Conservation (phyloP, 2,888 invertebrate species). For the Sinelater perroti region DNA sequence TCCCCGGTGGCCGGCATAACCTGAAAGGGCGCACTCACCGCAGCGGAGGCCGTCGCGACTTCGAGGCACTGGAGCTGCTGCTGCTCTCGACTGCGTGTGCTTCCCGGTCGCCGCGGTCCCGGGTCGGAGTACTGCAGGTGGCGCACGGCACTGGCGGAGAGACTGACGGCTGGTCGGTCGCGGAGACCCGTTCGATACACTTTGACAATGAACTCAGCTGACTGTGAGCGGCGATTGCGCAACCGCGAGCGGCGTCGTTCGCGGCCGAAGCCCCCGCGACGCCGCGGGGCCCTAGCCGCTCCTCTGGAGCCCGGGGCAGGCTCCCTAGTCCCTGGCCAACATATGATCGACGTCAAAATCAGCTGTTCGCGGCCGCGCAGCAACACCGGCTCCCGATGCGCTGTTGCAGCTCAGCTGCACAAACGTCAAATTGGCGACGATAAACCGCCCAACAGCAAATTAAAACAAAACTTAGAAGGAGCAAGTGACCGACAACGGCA, state of each 20-base stretch:
- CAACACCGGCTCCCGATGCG: background rate
- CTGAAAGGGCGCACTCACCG: constrained; percentile 46
- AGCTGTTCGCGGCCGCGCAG: constrained; percentile 41
- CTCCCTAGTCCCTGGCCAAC: constrained; percentile 34
- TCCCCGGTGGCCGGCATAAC: constrained; percentile 49
- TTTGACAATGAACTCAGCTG: constrained; percentile 59
- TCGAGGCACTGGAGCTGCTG: constrained; percentile 31
- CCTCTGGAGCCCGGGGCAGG: too few relatives aligned
- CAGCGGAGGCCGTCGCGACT: constrained; percentile 19
- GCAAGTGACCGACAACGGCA: too few relatives aligned
- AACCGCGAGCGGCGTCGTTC: constrained; percentile 45
- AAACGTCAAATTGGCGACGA: too few relatives aligned
- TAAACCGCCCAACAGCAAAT: too few relatives aligned
- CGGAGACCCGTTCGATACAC: constrained; percentile 54
- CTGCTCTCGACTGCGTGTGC: too few relatives aligned
- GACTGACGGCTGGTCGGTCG: constrained; percentile 49
- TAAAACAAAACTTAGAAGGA: too few relatives aligned
- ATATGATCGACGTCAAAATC: constrained; percentile 49
- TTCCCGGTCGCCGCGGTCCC: constrained; percentile 31
- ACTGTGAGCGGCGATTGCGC: constrained; percentile 54
- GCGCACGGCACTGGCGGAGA: constrained; percentile 37
- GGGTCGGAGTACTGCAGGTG: constrained; percentile 32
- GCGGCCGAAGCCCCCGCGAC: too few relatives aligned
- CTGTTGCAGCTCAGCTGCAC: too few relatives aligned
- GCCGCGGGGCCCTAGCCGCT: too few relatives aligned